phyloP scores from a whole-genome alignment of 2,888 invertebrate genomes.

The Eudasyphora cyanicolor region DNA sequence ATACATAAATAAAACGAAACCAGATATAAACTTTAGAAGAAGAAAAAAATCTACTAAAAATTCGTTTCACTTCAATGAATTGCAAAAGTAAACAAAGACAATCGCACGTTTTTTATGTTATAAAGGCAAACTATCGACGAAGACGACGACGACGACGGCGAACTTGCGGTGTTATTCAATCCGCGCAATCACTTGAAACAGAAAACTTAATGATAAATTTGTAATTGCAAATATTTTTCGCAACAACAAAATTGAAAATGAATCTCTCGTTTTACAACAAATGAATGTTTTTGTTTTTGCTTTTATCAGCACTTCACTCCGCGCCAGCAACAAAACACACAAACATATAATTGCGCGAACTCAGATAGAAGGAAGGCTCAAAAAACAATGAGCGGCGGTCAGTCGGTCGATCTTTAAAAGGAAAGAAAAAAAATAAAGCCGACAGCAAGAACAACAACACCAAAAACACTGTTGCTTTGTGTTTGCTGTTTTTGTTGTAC shows the following conservation, averaged over 20 bases:
- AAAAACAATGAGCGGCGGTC: neutral
- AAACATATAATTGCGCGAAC: neutral
- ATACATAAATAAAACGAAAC: neutral
- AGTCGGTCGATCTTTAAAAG: neutral
- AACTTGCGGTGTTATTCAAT: neutral
- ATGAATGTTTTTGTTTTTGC: neutral
- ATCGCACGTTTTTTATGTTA: neutral
- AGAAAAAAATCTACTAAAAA: neutral
- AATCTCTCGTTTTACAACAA: neutral
- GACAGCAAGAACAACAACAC: too few species aligned
- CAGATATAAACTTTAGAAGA: conserved; percentile 1
- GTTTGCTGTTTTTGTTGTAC: neutral
- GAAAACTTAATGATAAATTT: neutral
- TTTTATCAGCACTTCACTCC: neutral
- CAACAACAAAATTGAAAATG: neutral
- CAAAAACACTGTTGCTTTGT: conserved; percentile 10
- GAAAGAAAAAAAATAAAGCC: neutral
- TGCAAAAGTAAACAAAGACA: neutral
- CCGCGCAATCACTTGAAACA: neutral
- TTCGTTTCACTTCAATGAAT: neutral
- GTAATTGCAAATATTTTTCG: neutral
- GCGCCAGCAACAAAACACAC: neutral
- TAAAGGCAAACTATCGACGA: neutral
- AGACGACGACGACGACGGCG: neutral
- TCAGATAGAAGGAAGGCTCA: too few species aligned